Base-by-base conservation (phyloP, 2,797 vertebrate species). In the Pangasius sanitwongsei region DNA sequence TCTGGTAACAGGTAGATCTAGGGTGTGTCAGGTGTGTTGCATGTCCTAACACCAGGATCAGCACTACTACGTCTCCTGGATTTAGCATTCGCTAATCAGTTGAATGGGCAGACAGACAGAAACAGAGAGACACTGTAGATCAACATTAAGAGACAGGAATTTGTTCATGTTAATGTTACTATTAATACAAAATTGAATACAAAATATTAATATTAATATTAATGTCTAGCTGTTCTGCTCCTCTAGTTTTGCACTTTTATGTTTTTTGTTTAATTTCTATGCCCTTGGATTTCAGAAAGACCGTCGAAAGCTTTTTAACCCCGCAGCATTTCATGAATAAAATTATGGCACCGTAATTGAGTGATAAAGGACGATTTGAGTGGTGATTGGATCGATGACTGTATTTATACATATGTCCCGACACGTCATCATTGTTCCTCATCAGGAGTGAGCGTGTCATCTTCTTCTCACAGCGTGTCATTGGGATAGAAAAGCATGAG, bases 361-460 rank as follows among this genome's bases (percentile, higher is more conserved):
- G 82, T 78, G 75, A 89, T 78, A 61, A 87, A 83, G 65, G 55
- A 82, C 85, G 86, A 74, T 69, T 87, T 72, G 77, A 61, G 63
- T 80, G 75, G 81, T 89, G 72, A 87, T 87, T 77, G 83, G 86
- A 53, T 87, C 86, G 86, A 86, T 87, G 87, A 86, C 86, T 90
- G 87, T 85, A 89, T 87, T 91, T 83, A 61, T 88, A 91, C 88
- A 90, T 85, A 77, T 88, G 89, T 91, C 91, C 88, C 74, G 85
- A 89, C 89, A 85, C 72, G 70, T 82, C 90, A 86, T 90, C 88
- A 89, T 70, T 83, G 89, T 85, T 75, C 53, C 84, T 61, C 50
- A 77, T 69, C 65, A 86, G 72, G 77, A 55, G 9, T n/a, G 50
- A 85, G 44, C 6, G 50, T 50, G 53, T 69, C 89, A 87, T 90